Conservation (phyloP, 2,888 invertebrate genomes). For the Pollenia amentaria region DNA sequence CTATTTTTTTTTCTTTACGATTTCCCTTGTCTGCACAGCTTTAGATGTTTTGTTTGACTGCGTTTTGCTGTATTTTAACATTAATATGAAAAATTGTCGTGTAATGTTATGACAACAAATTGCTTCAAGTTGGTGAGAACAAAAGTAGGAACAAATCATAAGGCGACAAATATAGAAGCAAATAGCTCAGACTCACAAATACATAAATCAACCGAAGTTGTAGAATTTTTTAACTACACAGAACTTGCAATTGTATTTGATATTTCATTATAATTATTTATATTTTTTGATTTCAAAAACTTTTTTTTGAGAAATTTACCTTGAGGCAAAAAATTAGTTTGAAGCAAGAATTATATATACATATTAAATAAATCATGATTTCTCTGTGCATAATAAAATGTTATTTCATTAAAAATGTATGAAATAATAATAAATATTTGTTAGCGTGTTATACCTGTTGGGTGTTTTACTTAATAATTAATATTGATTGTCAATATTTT, state of each 20-base stretch:
- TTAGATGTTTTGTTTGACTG: conserved; percentile 10
- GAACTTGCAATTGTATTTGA: not conserved
- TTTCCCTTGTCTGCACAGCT: conserved; percentile 33
- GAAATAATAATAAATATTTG: too few species aligned
- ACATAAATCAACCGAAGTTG: not conserved
- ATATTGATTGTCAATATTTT: too few species aligned
- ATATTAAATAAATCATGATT: conserved; percentile 20
- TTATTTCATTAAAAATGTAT: not conserved
- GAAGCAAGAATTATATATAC: not conserved
- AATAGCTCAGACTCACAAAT: not conserved
- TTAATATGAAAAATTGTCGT: conserved; percentile 66
- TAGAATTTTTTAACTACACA: not conserved
- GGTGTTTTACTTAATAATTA: too few species aligned
- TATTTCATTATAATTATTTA: conserved; percentile 34
- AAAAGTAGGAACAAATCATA: conserved; percentile 20
- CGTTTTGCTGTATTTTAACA: conserved; percentile 40
- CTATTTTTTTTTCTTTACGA: conserved; percentile 6
- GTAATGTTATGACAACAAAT: conserved; percentile 63
- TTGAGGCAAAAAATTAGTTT: conserved; percentile 14
- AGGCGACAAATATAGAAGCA: conserved; percentile 37
- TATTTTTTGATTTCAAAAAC: not conserved
- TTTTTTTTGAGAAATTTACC: not conserved
- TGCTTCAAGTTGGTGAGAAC: conserved; percentile 34
- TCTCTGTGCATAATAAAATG: not conserved
- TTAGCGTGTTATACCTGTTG: too few species aligned